These are phyloP conservation scores for Eubasilissa splendida DNA, from an alignment of 2,888 invertebrate species.

Conservation along the genomic window DNA sequence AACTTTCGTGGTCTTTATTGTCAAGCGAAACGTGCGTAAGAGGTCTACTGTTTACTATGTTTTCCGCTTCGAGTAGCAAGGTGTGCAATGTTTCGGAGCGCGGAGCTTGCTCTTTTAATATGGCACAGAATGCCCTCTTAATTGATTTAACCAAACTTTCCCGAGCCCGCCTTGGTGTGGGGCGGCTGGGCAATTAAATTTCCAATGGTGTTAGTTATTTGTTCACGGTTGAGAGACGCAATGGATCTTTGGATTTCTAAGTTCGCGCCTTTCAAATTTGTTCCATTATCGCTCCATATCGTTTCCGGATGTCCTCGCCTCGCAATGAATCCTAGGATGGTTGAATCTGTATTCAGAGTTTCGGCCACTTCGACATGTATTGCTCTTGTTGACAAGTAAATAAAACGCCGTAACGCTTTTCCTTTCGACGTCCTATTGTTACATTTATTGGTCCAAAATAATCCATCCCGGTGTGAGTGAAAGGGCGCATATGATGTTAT, in stretches of 20 bases:
- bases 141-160: conserved; percentile 9
- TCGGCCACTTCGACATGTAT: background rate
- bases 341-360: background rate
- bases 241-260: background rate
- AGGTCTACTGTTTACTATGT: too few relatives aligned
- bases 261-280: background rate
- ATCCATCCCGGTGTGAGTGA: background rate
- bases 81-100: too few relatives aligned
- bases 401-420: conserved; percentile 7
- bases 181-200: background rate
- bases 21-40: too few relatives aligned
- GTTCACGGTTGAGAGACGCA: background rate
- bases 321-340: too few relatives aligned
- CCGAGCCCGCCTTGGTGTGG: background rate
- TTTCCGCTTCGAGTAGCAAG: too few relatives aligned
- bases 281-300: conserved; percentile 1
- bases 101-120: too few relatives aligned
- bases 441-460: background rate
- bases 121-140: background rate
- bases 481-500: conserved; percentile 1
- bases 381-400: background rate
- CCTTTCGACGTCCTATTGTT: background rate
- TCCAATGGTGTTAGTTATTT: background rate
- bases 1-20: too few relatives aligned
- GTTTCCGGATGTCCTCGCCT: background rate